Evolutionary conservation across 2,888 invertebrate species (phyloP), one percentile per base, ranked within the genome.

Genomic region (Orchesella flavescens): DNA sequence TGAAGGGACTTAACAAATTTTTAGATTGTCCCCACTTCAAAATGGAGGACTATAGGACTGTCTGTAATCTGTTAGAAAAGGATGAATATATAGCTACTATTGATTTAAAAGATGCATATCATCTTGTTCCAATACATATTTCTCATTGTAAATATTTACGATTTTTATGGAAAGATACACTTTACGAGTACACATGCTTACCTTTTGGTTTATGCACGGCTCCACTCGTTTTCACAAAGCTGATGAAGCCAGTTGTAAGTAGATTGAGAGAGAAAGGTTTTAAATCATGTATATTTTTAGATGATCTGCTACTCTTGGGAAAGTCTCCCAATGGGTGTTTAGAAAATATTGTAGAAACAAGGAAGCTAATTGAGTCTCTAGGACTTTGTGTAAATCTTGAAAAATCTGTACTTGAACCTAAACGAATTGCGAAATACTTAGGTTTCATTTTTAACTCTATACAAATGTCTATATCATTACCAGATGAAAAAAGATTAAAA

Each of bases 1-100:
- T 78, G n/a, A 78, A 78, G 55, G n/a, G 15, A 1, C 46, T 78
- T 23, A 71, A 78, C 43, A 21, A 57, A 23, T 59, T 69, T 74
- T 74, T 74, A 74, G 72, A 57, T 49, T 81, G 68, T 65, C n/a
- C n/a, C n/a, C n/a, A n/a, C n/a, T n/a, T n/a, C n/a, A n/a, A n/a
- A n/a, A n/a, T n/a, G n/a, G n/a, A 72, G 72, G 72, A 57, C 43
- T 81, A 57, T 65, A 73, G 44, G 59, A 72, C 21, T 3, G 13
- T 17, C 43, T 43, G 9, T 24, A 49, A 24, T 72, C 63, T 77
- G 69, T 7, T 49, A 55, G 68, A 44, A 10, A 9, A 63, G n/a
- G 77, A 69, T 23, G 21, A n/a, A 13, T 4, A 34, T 3, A 63
- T 63, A 17, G 77, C 77, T 43, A 46, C n/a, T n/a, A n/a, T n/a